A percentile compares a stretch with the other conserved stretches of the same genome.
These are phyloP conservation scores for Choloepus didactylus DNA, from an alignment of 2,797 vertebrate genomes.

Conservation along the genomic window DNA sequence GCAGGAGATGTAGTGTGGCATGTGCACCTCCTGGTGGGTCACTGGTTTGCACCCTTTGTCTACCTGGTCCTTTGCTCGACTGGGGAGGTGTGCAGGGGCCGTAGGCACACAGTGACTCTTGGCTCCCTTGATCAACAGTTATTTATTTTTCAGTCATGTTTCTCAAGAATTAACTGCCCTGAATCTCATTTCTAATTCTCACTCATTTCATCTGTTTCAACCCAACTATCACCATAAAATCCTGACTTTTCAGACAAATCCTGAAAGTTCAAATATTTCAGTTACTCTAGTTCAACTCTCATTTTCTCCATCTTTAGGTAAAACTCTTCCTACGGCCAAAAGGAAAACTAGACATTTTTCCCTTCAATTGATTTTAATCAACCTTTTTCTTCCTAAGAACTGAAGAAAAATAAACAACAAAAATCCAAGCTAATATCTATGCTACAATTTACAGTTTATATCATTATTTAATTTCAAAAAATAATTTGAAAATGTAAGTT, in stretches of 20 bases:
- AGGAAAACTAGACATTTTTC: not conserved
- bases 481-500: slow-evolving; percentile 33
- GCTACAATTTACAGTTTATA: not conserved
- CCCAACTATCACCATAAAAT: not conserved
- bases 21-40: slow-evolving; percentile 91
- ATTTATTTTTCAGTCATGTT: not conserved
- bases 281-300: not conserved
- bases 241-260: not conserved
- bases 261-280: not conserved
- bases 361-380: not conserved
- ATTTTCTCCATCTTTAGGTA: not conserved
- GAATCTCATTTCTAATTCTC: slow-evolving; percentile 2
- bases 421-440: not conserved
- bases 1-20: slow-evolving; percentile 92
- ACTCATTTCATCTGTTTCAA: not conserved
- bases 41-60: slow-evolving; percentile 91
- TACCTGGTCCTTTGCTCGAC: slow-evolving; percentile 82
- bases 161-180: not conserved
- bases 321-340: not conserved
- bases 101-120: not conserved
- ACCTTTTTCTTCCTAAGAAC: not conserved
- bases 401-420: not conserved
- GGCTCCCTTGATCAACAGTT: too few relatives aligned
- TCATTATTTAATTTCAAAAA: not conserved
- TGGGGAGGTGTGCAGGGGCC: not conserved